Evolutionary conservation across 2,888 invertebrate genomes (phyloP), one percentile per base, ranked within the genome.

Genomic region (Nemapogon koenigi): DNA sequence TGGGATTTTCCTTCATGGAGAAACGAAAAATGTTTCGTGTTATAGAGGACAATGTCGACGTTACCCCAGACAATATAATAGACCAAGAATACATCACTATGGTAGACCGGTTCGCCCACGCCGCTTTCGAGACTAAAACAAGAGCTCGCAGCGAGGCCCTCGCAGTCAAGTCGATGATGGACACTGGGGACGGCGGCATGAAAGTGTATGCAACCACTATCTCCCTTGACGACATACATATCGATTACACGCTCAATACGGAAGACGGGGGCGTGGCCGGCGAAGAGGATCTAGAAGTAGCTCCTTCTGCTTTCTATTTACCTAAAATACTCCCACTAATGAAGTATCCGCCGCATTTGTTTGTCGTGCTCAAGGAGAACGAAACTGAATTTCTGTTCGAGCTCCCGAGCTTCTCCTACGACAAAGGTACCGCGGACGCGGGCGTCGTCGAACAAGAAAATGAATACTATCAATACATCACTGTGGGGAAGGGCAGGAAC

Each of bases 311-410:
- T 2, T 76, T 62, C 43, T 70, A 68, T 47, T 54, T 78, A 42
- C 65, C 72, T 2, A 67, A 61, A 59, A 46, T 37, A 35, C 45
- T 51, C 15, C 61, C 67, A 1, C 39, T 57, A 14, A 68, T 59
- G 51, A 56, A 59, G 8, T 75, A 81, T 45, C 85, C 85, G 8
- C 65, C 81, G 2, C 81, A 82, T 50, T 81, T 88, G 18, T 81
- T 81, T 46, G 62, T 90, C 3, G 65, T 72, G n/a, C 63, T 90
- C 2, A 82, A 71, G 41, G 90, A 90, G 68, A 88, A 89, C 0
- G 81, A 84, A 30, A 86, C 88, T 0, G 53, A 70, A 27, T 81
- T 84, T 39, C 55, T 90, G 4, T 85, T 85, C 45, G 87, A 87
- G 45, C 59, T 88, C 44, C 83, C 83, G 0, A 84, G 85, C 48